Evolutionary conservation across 2,888 invertebrate species (phyloP).

Genomic region (Labia minor): DNA sequence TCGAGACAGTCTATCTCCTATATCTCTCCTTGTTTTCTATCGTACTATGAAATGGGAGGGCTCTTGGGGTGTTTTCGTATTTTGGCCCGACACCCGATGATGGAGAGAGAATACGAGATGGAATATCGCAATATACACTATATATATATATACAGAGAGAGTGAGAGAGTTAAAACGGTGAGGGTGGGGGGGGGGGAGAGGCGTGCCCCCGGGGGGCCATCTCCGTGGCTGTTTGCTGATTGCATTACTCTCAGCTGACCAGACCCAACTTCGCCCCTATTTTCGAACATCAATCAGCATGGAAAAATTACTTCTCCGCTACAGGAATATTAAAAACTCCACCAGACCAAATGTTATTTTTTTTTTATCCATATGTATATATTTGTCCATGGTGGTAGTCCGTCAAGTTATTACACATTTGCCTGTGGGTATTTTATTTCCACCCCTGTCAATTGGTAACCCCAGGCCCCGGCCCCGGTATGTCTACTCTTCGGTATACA

Average conservation of each 20-base stretch:
- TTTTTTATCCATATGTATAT: neutral
- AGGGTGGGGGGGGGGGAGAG: too few species aligned
- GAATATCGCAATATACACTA: neutral
- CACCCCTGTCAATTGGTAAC: neutral
- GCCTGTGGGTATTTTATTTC: neutral
- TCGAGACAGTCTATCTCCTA: too few species aligned
- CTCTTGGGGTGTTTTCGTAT: slow-evolving; percentile 3
- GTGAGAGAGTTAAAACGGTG: too few species aligned
- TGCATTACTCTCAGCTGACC: slow-evolving; percentile 13
- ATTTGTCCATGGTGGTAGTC: neutral
- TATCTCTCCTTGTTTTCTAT: too few species aligned
- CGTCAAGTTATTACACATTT: neutral
- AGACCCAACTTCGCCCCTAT: neutral
- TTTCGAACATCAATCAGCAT: slow-evolving; percentile 8
- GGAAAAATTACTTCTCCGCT: neutral
- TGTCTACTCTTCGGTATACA: too few species aligned
- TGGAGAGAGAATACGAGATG: slow-evolving; percentile 4
- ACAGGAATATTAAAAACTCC: neutral
- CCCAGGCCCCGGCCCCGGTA: neutral
- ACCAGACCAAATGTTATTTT: neutral
- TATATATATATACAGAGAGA: neutral
- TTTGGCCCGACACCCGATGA: neutral
- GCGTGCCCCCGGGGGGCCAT: neutral
- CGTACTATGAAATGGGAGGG: neutral
- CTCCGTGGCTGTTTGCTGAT: slow-evolving; percentile 13